Evolutionary conservation across 2,888 invertebrate genomes (phyloP).

Genomic region (Oegoconia quadripuncta): DNA sequence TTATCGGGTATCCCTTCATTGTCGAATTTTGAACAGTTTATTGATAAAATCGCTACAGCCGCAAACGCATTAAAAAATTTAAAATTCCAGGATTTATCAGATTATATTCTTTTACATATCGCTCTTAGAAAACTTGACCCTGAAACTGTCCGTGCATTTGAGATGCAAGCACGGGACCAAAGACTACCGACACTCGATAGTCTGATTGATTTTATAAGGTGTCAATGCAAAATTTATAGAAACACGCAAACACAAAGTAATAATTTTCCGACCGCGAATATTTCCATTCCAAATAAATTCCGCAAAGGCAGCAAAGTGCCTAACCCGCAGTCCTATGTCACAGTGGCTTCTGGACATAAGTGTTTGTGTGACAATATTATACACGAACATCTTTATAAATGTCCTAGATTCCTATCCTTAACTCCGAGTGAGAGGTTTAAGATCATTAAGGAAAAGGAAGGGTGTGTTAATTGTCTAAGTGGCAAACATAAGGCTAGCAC

Average conservation of each 20-base stretch:
- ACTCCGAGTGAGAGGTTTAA: constrained; percentile 8
- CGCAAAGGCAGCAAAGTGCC: background rate
- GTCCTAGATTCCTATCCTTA: constrained; percentile 8
- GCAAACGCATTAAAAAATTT: constrained; percentile 9
- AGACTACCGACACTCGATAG: constrained; percentile 2
- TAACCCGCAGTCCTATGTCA: constrained; percentile 4
- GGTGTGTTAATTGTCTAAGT: constrained; percentile 12
- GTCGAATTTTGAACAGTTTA: constrained; percentile 9
- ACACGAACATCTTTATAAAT: constrained; percentile 13
- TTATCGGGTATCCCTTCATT: background rate
- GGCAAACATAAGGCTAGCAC: constrained; percentile 5
- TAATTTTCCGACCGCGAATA: too few species aligned
- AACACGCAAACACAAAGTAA: too few species aligned
- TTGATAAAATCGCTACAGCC: constrained; percentile 9
- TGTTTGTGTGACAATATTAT: too few species aligned
- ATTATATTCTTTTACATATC: constrained; percentile 15
- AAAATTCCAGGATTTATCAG: constrained; percentile 10
- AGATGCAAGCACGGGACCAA: constrained; percentile 6
- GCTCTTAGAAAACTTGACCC: constrained; percentile 14
- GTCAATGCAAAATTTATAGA: background rate
- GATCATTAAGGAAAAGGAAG: constrained; percentile 4
- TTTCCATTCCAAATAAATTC: too few species aligned
- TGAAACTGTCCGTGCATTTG: constrained; percentile 13
- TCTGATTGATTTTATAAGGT: constrained; percentile 2
- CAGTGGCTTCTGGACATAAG: too few species aligned